Evolutionary conservation across 2,888 invertebrate genomes (phyloP).

Genomic region (Folsomia manolachei): DNA sequence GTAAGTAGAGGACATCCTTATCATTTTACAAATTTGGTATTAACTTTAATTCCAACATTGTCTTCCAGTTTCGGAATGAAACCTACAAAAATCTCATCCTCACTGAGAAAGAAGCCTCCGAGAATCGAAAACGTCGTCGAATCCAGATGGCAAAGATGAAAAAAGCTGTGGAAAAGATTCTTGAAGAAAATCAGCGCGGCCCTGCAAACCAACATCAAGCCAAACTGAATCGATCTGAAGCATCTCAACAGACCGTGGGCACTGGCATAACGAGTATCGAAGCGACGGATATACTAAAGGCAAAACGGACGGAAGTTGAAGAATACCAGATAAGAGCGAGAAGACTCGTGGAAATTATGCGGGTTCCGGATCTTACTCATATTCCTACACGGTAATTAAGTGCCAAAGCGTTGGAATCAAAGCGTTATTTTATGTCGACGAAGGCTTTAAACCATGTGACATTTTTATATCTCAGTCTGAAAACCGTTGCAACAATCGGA

Average conservation of each 20-base stretch:
- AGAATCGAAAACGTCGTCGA: conserved; percentile 42
- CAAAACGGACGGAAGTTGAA: conserved; percentile 42
- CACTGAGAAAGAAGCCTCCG: conserved; percentile 47
- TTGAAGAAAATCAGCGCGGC: conserved; percentile 41
- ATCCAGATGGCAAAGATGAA: conserved; percentile 50
- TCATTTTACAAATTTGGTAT: background rate
- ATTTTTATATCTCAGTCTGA: conserved; percentile 20
- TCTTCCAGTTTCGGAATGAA: conserved; percentile 46
- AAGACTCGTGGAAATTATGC: conserved; percentile 45
- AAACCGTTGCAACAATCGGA: conserved; percentile 43
- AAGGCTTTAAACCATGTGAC: conserved; percentile 6
- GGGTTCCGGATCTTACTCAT: conserved; percentile 46
- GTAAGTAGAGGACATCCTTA: conserved; percentile 17
- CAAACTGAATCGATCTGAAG: conserved; percentile 12
- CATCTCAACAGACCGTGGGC: background rate
- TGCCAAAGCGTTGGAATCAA: background rate
- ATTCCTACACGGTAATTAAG: conserved; percentile 41
- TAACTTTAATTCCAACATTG: background rate
- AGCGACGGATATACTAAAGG: conserved; percentile 22
- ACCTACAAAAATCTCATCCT: conserved; percentile 38
- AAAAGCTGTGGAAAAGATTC: conserved; percentile 44
- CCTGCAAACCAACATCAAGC: conserved; percentile 21
- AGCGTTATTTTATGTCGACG: background rate
- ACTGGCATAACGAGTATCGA: conserved; percentile 15
- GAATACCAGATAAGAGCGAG: conserved; percentile 42